Evolutionary conservation across 1,140 invertebrate genomes (phyloP).

Genomic region (Phortica variegata): DNA sequence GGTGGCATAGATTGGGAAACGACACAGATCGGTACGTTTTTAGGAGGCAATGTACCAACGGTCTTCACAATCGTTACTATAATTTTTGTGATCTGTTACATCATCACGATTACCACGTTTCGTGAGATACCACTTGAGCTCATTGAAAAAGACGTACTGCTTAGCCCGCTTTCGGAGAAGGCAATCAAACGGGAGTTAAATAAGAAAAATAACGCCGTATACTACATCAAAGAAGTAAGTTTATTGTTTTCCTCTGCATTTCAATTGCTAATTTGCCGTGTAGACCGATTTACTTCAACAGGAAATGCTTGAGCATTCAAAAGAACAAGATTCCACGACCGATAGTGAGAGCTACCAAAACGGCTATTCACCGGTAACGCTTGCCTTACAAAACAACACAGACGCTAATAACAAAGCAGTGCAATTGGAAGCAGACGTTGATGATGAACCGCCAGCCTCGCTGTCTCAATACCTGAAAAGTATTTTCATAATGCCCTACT

Average conservation of each 20-base stretch:
- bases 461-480: conserved; percentile 70
- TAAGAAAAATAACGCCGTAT: conserved; percentile 47
- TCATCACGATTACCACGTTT: conserved; percentile 70
- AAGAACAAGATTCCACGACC: too few species aligned
- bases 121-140: conserved; percentile 70
- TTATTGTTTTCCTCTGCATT: too few species aligned
- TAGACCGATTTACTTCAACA: conserved; percentile 31
- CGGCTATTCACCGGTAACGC: conserved; percentile 14
- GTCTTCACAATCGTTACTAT: conserved; percentile 74
- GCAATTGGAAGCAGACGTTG: conserved; percentile 16
- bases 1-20: conserved; percentile 80
- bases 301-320: conserved; percentile 24
- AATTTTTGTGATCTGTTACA: conserved; percentile 69
- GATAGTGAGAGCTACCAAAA: conserved; percentile 40
- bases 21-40: conserved; percentile 64
- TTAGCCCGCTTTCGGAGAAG: conserved; percentile 47
- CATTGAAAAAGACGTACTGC: conserved; percentile 48
- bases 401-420: conserved; percentile 8
- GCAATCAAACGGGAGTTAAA: conserved; percentile 55
- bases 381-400: conserved; percentile 2
- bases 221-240: conserved; percentile 41
- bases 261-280: too few species aligned
- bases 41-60: conserved; percentile 75
- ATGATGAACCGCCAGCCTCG: conserved; percentile 47
- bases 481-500: conserved; percentile 75